Evolutionary conservation across 2,797 vertebrate species (phyloP), one percentile per base, ranked within the genome.

Genomic region (Pangasius macronema): DNA sequence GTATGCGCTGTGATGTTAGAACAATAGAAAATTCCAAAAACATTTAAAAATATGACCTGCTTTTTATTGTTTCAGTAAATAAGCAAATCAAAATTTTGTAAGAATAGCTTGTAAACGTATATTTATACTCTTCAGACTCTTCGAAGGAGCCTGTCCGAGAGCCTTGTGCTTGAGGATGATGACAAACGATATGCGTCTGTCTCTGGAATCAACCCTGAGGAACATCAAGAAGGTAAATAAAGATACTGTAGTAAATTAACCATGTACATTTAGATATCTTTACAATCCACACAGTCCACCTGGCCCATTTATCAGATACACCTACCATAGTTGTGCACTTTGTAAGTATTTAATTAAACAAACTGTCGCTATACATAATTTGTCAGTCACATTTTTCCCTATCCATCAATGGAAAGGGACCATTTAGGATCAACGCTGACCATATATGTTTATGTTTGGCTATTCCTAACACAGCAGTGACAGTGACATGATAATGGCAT

Each of bases 101-200:
- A 53, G 6, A 59, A 42, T 42, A 33, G 0, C 16, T 49, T 83
- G 46, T 68, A 46, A 63, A n/a, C 36, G 10, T 53, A 51, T 70
- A 20, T 59, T 61, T n/a, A 59, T 42, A 49, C 27, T 70, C 14
- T 81, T 67, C 87, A 96, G 94, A 81, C 80, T 13, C 93, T 93
- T 85, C 92, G 88, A n/a, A 93, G 95, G 89, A 96, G 95, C 84
- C 92, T 96, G 57, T 96, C 95, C 46, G 94, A 95, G 0, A 93
- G 92, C 27, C 65, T 95, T 88, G 93, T 93, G 11, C 89, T 95
- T 89, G 95, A 95, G 82, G 93, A 90, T 39, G 89, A 92, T 2
- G 92, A 92, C 0, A 86, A 90, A 3, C 94, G 94, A 1, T 88
- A 87, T 0, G 80, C 95, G 76, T 82, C 93, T 55, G 86, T 95